Conservation (phyloP, 2,888 invertebrate species). For the Mimumesa dahlbomi region DNA sequence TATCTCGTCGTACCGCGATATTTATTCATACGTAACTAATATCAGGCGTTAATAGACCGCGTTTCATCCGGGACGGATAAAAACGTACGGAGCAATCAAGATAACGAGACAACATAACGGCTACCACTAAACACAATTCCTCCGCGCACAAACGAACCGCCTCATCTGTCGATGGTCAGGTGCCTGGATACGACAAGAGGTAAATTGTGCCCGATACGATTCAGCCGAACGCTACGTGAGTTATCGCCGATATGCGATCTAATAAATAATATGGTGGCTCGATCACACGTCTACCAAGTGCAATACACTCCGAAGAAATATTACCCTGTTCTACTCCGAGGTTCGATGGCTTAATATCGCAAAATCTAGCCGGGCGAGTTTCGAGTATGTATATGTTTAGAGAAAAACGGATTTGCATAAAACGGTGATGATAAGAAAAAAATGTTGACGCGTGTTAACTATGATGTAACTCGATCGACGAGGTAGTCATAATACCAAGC, state of each 20-base stretch:
- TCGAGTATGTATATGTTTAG: too few species aligned
- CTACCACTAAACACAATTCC: slow-evolving; percentile 11
- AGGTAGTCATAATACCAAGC: too few species aligned
- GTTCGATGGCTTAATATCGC: slow-evolving; percentile 8
- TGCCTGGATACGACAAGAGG: slow-evolving; percentile 18
- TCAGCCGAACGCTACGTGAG: slow-evolving; percentile 16
- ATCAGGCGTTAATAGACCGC: background rate
- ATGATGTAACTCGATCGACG: too few species aligned
- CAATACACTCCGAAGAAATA: too few species aligned
- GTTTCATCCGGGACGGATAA: slow-evolving; percentile 20
- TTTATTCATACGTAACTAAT: too few species aligned
- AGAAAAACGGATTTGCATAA: too few species aligned
- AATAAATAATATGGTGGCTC: slow-evolving; percentile 4
- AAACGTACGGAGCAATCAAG: slow-evolving; percentile 10
- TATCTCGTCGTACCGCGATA: too few species aligned
- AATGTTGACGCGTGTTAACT: too few species aligned
- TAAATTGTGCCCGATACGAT: slow-evolving; percentile 17
- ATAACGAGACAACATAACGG: slow-evolving; percentile 20
- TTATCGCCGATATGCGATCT: slow-evolving; percentile 10
- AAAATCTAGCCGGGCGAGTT: too few species aligned
- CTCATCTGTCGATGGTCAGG: slow-evolving; percentile 29
- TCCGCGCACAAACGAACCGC: slow-evolving; percentile 15
- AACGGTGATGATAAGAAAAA: too few species aligned
- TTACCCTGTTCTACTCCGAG: background rate
- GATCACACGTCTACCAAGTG: background rate